These are phyloP conservation scores for Eudyptes chrysolophus DNA, from an alignment of 2,113 vertebrate species.

Conservation along the genomic window DNA sequence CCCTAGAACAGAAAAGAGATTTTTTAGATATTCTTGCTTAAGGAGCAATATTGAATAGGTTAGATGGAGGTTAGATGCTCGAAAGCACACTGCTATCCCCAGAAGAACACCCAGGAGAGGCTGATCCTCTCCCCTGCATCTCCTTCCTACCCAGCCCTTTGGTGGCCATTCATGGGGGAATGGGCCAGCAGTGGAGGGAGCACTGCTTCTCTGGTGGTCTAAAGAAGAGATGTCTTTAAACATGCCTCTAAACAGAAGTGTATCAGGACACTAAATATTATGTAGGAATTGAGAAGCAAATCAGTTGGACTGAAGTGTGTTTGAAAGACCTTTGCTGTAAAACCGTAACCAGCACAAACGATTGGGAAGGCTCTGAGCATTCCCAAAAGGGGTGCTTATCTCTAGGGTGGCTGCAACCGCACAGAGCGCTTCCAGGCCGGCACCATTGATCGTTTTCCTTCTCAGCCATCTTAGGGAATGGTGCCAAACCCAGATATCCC, in stretches of 20 bases:
- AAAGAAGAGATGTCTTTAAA: neutral
- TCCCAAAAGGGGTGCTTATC: neutral
- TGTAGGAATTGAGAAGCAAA: neutral
- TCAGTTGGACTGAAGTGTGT: neutral
- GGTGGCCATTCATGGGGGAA: neutral
- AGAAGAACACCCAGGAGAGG: neutral
- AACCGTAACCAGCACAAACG: neutral
- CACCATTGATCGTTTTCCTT: neutral
- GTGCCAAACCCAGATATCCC: neutral
- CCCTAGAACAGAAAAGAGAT: neutral
- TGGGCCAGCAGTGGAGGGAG: neutral
- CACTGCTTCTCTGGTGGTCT: neutral
- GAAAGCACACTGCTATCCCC: neutral
- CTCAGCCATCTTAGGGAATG: neutral
- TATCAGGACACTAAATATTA: neutral
- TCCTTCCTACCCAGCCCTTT: neutral
- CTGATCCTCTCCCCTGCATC: neutral
- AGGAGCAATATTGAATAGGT: neutral
- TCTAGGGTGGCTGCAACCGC: neutral
- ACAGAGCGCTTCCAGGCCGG: accelerated
- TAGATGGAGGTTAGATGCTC: neutral
- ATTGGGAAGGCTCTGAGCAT: neutral
- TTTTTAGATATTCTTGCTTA: neutral
- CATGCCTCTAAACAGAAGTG: neutral
- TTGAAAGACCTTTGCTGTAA: neutral